Base-by-base conservation (phyloP, 2,888 invertebrate genomes). In the Micoletzkya japonica region DNA sequence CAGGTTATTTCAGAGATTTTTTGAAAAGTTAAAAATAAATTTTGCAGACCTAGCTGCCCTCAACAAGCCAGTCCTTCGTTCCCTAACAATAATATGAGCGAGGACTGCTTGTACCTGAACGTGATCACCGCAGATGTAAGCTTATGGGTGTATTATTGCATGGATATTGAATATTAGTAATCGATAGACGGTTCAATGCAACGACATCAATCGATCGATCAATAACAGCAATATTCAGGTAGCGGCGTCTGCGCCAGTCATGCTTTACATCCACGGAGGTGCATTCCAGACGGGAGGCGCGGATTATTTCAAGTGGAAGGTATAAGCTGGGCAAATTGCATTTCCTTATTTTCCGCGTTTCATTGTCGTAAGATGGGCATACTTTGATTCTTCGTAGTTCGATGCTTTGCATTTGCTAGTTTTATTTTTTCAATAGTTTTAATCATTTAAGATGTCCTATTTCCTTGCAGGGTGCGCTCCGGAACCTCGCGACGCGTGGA, bases 401-500 rank as follows among this genome's bases (percentile, higher is more conserved):
- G n/a, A 61, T 14, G 39, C 10, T n/a, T 56, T 6, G 30, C 14
- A 17, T 26, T 24, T 30, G 10, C n/a, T n/a, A n/a, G 1, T 14
- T 24, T 50, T n/a, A n/a, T n/a, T n/a, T n/a, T n/a, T n/a, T n/a
- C n/a, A n/a, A n/a, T n/a, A n/a, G n/a, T n/a, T n/a, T n/a, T n/a
- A n/a, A n/a, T n/a, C n/a, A n/a, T n/a, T n/a, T n/a, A n/a, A n/a
- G n/a, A n/a, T n/a, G n/a, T n/a, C n/a, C n/a, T n/a, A n/a, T n/a
- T n/a, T n/a, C n/a, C n/a, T n/a, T n/a, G n/a, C 63, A 63, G 63
- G 63, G 63, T 7, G 34, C 63, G 3, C 26, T 63, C 32, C 63
- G 63, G 1, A 63, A 63, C n/a, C 49, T 63, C 32, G 63, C 50
- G 24, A 50, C 49, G n/a, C 63, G 50, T 1, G 63, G 63, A 20